Evolutionary conservation across 1,140 invertebrate species (phyloP), one percentile per base, ranked within the genome.

Genomic region (Aphelenchoides avenae): DNA sequence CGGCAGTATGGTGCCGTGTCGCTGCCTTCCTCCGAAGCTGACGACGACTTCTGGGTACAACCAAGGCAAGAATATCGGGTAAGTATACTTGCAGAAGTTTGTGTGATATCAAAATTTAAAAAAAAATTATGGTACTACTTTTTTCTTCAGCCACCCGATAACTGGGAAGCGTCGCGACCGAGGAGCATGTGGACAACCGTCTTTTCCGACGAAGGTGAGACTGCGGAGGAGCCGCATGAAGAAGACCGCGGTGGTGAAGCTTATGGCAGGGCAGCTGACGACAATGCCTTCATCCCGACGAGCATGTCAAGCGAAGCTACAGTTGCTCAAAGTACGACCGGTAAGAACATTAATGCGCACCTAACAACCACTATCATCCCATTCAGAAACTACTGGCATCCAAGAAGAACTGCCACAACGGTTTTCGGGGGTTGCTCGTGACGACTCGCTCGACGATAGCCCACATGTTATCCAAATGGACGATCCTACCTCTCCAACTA

Each of bases 391-490:
- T n/a, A n/a, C n/a, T n/a, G n/a, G n/a, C n/a, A n/a, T n/a, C n/a
- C n/a, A n/a, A n/a, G n/a, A n/a, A n/a, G n/a, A n/a, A n/a, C n/a
- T n/a, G n/a, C n/a, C n/a, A n/a, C n/a, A n/a, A n/a, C n/a, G n/a
- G n/a, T n/a, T n/a, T n/a, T n/a, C n/a, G n/a, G n/a, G n/a, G n/a
- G n/a, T n/a, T n/a, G n/a, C n/a, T n/a, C n/a, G n/a, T n/a, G n/a
- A n/a, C n/a, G n/a, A n/a, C n/a, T n/a, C n/a, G n/a, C n/a, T n/a
- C n/a, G n/a, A n/a, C 15, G 59, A 61, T 27, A 24, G 27, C 22
- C n/a, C 20, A 15, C 70, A 47, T 31, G 58, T 73, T 40, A 49
- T 70, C 34, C 57, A 70, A 66, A 70, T 70, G 67, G 67, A 70
- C 27, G 67, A 70, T 30, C 71, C 70, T 0, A 40, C 55, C 39